These are phyloP conservation scores for Agapornis canus DNA, from an alignment of 2,797 vertebrate genomes.

Conservation along the genomic window DNA sequence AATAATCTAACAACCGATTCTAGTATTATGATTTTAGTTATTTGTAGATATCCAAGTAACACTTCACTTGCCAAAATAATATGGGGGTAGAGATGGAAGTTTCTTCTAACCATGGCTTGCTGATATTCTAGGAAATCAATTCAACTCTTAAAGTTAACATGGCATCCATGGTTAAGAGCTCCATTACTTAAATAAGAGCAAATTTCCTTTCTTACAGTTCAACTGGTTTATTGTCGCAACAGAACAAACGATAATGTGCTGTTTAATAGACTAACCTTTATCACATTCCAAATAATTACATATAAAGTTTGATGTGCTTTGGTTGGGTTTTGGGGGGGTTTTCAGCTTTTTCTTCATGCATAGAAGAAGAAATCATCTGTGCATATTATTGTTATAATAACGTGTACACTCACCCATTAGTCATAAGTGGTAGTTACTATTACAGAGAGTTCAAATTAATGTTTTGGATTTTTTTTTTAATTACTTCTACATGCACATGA, in stretches of 20 bases:
- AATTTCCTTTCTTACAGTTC: constrained; percentile 24
- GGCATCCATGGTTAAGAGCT: neutral
- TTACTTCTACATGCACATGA: neutral
- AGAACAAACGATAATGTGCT: constrained; percentile 11
- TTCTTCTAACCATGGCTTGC: constrained; percentile 27
- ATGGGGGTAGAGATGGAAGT: neutral
- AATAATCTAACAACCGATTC: constrained; percentile 14
- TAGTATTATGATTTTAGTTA: neutral
- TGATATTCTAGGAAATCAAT: constrained; percentile 45
- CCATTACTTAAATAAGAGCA: constrained; percentile 8
- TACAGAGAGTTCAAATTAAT: neutral
- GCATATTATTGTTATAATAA: neutral
- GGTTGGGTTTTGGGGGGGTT: neutral
- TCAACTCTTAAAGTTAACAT: constrained; percentile 47
- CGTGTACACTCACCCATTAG: neutral
- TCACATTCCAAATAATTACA: constrained; percentile 1
- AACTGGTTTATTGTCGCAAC: constrained; percentile 46
- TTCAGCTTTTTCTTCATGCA: neutral
- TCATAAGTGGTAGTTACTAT: neutral
- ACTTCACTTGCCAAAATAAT: constrained; percentile 19
- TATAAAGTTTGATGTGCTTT: neutral
- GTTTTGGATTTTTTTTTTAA: neutral
- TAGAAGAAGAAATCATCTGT: neutral
- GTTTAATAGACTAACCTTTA: constrained; percentile 48
- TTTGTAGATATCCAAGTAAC: neutral